Base-by-base conservation (phyloP, 2,113 vertebrate species). In the Cololabis saira region DNA sequence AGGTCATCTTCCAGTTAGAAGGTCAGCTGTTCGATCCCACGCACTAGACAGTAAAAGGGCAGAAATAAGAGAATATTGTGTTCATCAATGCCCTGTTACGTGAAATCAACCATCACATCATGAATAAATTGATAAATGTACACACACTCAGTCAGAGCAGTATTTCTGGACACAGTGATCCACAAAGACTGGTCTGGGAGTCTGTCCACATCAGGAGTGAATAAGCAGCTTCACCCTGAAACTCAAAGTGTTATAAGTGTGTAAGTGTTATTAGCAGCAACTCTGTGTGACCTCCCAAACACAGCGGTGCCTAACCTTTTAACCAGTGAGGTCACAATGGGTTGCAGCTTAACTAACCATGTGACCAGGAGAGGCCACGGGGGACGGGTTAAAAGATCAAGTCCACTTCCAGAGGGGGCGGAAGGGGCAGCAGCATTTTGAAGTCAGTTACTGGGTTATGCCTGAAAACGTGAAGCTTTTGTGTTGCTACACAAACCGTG, bases 351-450 rank as follows among this genome's bases (percentile, higher is more conserved):
- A 83, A 67, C 77, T 15, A 61, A 65, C 76, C 90, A 85, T 86
- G 88, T 90, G 92, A 90, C 81, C 37, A 11, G 60, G 37, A 55
- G 67, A 77, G 80, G 86, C 84, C 70, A 72, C 40, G 33, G 54
- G 64, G 55, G 71, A 81, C 57, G 57, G 83, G 89, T 84, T 53
- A 76, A 79, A 61, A 74, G 76, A 83, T 86, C 81, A 88, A 91
- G 88, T 90, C 90, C 88, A 91, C 84, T 87, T 91, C 69, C 80
- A 87, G 48, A 75, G 63, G 62, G 85, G 86, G 72, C 80, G 79
- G 47, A 74, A 73, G 49, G 60, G 62, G 51, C 40, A 27, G n/a
- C 30, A 42, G 37, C 21, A 18, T 3, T 24, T 17, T 45, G 42
- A 44, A 72, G 62, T 49, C 43, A 61, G 54, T 74, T 52, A 76